Percentiles rank a stretch among this genome's conserved stretches.
Evolutionary conservation across 2,113 vertebrate genomes (phyloP).

Genomic region (Tetraodon nigroviridis): DNA sequence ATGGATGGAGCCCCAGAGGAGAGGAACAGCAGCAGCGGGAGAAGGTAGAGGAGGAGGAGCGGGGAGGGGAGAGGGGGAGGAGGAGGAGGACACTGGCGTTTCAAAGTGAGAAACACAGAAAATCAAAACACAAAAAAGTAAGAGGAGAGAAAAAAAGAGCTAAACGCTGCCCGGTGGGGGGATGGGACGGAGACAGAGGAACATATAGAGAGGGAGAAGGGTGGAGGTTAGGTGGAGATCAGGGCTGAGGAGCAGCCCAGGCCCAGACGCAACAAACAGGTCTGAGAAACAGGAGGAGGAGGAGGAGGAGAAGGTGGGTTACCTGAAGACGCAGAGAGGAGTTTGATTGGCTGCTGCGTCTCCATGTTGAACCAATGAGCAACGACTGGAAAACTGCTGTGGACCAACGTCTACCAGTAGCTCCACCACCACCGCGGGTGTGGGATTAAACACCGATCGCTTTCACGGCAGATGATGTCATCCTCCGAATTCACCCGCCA

Average conservation of each 20-base stretch:
- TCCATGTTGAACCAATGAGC: too few species aligned
- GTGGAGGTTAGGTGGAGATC: constrained; percentile 20
- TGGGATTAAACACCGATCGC: too few species aligned
- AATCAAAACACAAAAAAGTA: constrained; percentile 66
- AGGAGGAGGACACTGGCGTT: constrained; percentile 2
- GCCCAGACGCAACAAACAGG: constrained; percentile 36
- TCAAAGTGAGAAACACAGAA: constrained; percentile 44
- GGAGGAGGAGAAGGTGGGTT: constrained; percentile 15
- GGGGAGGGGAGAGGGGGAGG: constrained; percentile 38
- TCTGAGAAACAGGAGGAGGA: constrained; percentile 72
- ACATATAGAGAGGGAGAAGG: constrained; percentile 44
- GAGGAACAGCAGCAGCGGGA: constrained; percentile 64
- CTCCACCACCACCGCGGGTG: too few species aligned
- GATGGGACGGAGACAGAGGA: constrained; percentile 42
- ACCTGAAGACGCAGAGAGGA: constrained; percentile 1
- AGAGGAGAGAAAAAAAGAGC: constrained; percentile 17
- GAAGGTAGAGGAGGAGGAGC: constrained; percentile 49
- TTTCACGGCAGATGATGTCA: too few species aligned
- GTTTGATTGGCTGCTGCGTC: constrained; percentile 7
- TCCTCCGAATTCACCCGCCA: too few species aligned
- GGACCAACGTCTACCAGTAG: too few species aligned
- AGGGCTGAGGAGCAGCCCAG: constrained; percentile 4
- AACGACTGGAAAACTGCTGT: too few species aligned
- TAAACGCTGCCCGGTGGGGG: constrained; percentile 51
- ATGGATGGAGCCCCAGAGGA: constrained; percentile 90